Evolutionary conservation across 2,113 vertebrate species (phyloP).

Genomic region (Manacus vitellinus): DNA sequence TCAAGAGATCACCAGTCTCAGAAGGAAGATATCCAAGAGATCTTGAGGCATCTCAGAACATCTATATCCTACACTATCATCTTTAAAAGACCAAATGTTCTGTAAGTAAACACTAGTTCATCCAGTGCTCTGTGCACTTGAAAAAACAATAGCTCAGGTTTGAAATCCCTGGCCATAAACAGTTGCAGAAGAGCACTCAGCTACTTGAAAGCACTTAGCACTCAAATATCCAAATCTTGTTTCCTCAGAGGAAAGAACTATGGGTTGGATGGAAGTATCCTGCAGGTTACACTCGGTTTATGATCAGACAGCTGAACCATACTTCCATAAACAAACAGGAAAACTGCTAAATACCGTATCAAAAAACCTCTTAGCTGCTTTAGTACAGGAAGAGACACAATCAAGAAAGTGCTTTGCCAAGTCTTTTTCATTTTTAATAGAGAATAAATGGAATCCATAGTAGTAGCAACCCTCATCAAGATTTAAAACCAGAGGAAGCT

Average conservation of each 20-base stretch:
- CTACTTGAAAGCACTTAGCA: not conserved
- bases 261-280: not conserved
- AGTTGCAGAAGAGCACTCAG: not conserved
- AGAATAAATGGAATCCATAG: constrained; percentile 20
- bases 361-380: not conserved
- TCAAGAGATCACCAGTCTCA: not conserved
- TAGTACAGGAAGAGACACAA: not conserved
- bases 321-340: not conserved
- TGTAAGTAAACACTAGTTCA: not conserved
- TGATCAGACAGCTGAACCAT: not conserved
- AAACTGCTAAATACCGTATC: not conserved
- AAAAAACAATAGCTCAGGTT: not conserved
- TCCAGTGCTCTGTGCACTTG: not conserved
- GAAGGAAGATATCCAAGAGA: not conserved
- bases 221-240: not conserved
- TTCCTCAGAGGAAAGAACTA: not conserved
- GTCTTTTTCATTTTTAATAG: constrained; percentile 21
- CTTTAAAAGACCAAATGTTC: not conserved
- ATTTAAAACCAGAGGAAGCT: not conserved
- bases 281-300: not conserved
- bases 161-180: not conserved
- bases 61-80: not conserved
- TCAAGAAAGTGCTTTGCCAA: not conserved
- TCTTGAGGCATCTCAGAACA: not conserved
- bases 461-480: not conserved